Conservation (phyloP, 2,113 vertebrate genomes). For the Dendrocopos noguchii region DNA sequence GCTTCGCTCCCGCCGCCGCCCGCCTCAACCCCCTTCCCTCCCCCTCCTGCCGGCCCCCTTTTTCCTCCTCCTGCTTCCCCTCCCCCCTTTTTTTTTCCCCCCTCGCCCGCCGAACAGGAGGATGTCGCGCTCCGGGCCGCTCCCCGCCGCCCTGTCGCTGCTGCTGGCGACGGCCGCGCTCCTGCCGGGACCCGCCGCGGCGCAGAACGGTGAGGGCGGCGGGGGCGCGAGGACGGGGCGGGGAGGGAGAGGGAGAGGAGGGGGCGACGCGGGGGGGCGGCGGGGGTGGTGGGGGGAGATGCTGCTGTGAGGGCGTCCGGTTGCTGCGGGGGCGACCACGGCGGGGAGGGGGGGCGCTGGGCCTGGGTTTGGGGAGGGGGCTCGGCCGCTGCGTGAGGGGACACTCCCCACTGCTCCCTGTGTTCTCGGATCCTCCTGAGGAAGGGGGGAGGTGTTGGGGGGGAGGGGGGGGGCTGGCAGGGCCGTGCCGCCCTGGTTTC, state of each 20-base stretch:
- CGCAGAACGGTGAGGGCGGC: slow-evolving; percentile 71
- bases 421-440: not conserved
- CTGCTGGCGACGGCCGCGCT: slow-evolving; percentile 68
- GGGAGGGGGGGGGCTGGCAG: not conserved
- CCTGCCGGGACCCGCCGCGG: slow-evolving; percentile 64
- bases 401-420: too few species aligned
- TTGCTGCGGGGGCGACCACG: not conserved
- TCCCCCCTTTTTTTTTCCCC: not conserved
- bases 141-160: slow-evolving; percentile 64
- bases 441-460: not conserved
- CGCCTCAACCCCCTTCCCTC: slow-evolving; percentile 47
- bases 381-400: not conserved
- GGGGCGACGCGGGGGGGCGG: too few species aligned
- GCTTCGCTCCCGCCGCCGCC: slow-evolving; percentile 28
- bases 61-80: not conserved
- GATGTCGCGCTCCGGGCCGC: slow-evolving; percentile 69
- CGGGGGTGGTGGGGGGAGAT: too few species aligned
- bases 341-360: too few species aligned
- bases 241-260: too few species aligned
- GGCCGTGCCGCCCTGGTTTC: not conserved
- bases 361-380: too few species aligned
- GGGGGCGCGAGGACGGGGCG: too few species aligned
- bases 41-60: not conserved
- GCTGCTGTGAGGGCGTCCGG: not conserved
- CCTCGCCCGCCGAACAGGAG: slow-evolving; percentile 28